Percentiles rank a stretch among this genome's conserved stretches.
Conservation (phyloP, 2,888 invertebrate genomes). For the Chrysopilus asiliformis region DNA sequence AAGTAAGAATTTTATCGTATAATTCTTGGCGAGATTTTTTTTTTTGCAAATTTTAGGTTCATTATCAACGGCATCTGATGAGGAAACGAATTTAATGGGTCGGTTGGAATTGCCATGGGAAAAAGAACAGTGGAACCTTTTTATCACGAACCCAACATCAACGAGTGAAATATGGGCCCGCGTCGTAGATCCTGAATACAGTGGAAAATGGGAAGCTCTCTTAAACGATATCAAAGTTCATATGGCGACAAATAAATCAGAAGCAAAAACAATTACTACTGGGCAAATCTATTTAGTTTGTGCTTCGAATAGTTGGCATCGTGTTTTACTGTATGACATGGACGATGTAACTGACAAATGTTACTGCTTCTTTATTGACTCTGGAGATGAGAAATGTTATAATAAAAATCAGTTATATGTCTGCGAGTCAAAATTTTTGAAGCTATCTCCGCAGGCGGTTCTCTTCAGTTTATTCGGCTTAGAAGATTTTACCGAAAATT, state of each 20-base stretch:
- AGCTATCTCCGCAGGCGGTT: slow-evolving; percentile 57
- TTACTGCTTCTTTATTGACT: slow-evolving; percentile 58
- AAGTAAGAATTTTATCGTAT: slow-evolving; percentile 3
- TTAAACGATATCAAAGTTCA: slow-evolving; percentile 39
- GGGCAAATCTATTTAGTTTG: slow-evolving; percentile 30
- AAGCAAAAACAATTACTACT: slow-evolving; percentile 19
- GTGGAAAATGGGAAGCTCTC: slow-evolving; percentile 41
- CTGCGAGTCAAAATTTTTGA: slow-evolving; percentile 49
- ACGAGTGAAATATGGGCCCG: slow-evolving; percentile 53
- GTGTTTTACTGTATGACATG: slow-evolving; percentile 40
- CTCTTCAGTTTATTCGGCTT: slow-evolving; percentile 54
- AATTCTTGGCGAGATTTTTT: not conserved
- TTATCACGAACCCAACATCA: slow-evolving; percentile 46
- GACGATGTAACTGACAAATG: slow-evolving; percentile 36
- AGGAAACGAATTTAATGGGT: slow-evolving; percentile 14
- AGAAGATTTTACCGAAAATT: slow-evolving; percentile 45
- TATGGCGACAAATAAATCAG: slow-evolving; percentile 24
- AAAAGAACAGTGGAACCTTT: slow-evolving; percentile 41
- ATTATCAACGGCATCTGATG: slow-evolving; percentile 8
- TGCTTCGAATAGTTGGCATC: slow-evolving; percentile 43
- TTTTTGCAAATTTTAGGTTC: slow-evolving; percentile 8
- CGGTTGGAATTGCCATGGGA: slow-evolving; percentile 23
- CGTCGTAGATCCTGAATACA: slow-evolving; percentile 49
- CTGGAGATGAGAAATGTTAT: slow-evolving; percentile 53
- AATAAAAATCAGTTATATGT: slow-evolving; percentile 42